These are phyloP conservation scores for Drymonia ruficornis DNA, from an alignment of 2,888 invertebrate species.

Conservation along the genomic window DNA sequence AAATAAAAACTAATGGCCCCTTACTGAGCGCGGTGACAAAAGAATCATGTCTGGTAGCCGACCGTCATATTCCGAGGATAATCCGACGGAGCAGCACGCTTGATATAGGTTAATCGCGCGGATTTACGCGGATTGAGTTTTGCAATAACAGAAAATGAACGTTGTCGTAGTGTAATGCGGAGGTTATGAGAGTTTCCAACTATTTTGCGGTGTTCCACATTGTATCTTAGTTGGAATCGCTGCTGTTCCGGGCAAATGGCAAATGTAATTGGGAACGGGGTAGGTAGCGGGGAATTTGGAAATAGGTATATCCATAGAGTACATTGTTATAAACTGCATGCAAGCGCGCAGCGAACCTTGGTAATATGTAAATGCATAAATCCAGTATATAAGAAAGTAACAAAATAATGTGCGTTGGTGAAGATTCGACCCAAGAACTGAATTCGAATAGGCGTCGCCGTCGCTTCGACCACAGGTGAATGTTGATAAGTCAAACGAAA, in stretches of 20 bases:
- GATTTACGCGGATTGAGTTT: slow-evolving; percentile 62
- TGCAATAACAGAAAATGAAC: slow-evolving; percentile 63
- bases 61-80: slow-evolving; percentile 63
- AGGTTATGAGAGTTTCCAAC: slow-evolving; percentile 54
- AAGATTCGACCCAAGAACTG: too few relatives aligned
- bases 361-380: too few relatives aligned
- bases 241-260: not conserved
- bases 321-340: too few relatives aligned
- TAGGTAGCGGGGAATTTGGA: not conserved
- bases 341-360: too few relatives aligned
- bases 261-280: not conserved
- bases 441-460: too few relatives aligned
- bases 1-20: slow-evolving; percentile 72
- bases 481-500: too few relatives aligned
- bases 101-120: slow-evolving; percentile 66
- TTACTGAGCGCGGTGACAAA: slow-evolving; percentile 55
- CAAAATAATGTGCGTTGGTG: too few relatives aligned
- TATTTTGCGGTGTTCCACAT: slow-evolving; percentile 29
- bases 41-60: slow-evolving; percentile 49
- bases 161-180: slow-evolving; percentile 49
- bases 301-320: too few relatives aligned
- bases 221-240: slow-evolving; percentile 1
- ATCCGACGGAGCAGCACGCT: slow-evolving; percentile 47
- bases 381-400: too few relatives aligned
- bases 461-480: too few relatives aligned